Evolutionary conservation across 2,888 invertebrate genomes (phyloP).

Genomic region (Celastrina argiolus): DNA sequence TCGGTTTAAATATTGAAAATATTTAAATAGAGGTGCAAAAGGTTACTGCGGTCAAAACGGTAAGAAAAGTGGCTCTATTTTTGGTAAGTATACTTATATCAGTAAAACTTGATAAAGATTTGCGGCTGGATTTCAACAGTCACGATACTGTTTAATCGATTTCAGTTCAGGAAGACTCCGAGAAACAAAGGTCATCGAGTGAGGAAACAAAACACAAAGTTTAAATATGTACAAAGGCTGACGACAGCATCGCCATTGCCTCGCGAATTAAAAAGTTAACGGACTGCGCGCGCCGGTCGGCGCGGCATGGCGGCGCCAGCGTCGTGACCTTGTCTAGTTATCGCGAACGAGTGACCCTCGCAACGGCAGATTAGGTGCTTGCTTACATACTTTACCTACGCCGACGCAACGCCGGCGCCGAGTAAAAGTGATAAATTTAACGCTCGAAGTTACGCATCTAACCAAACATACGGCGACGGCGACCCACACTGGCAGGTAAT

Average conservation of each 20-base stretch:
- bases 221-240: constrained; percentile 55
- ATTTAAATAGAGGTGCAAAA: neutral
- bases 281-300: constrained; percentile 49
- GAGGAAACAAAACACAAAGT: constrained; percentile 37
- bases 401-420: constrained; percentile 28
- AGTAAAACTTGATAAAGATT: neutral
- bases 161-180: constrained; percentile 36
- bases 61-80: neutral
- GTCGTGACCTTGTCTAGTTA: constrained; percentile 74
- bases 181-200: constrained; percentile 35
- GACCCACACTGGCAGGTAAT: constrained; percentile 15
- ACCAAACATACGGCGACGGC: neutral
- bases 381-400: constrained; percentile 32
- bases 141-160: constrained; percentile 26
- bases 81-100: neutral
- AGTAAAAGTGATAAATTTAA: constrained; percentile 27
- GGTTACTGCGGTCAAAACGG: neutral
- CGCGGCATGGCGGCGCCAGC: constrained; percentile 67
- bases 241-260: constrained; percentile 54
- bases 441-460: constrained; percentile 7
- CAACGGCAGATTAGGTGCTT: constrained; percentile 56
- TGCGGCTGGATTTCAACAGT: neutral
- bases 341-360: constrained; percentile 71
- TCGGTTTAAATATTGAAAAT: neutral
- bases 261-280: constrained; percentile 73